Base-by-base conservation (phyloP, 2,888 invertebrate species). In the Drosophila engyochracea region DNA sequence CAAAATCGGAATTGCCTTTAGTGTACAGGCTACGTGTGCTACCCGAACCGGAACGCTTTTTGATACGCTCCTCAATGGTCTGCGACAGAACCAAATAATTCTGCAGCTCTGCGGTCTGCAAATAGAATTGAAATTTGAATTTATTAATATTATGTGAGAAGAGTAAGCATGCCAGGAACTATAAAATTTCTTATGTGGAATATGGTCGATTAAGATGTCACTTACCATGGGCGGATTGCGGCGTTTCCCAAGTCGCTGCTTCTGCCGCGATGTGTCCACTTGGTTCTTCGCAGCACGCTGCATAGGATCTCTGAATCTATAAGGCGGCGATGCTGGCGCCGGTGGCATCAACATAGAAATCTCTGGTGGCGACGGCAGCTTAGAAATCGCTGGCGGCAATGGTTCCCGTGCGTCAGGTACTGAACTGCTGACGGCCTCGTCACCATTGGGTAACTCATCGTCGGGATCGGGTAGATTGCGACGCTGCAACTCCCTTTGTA, bases 401-500 rank as follows among this genome's bases (percentile, higher is more conserved):
- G 33, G 31, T n/a, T 37, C 3, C 1, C 16, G 25, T 14, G 44
- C 16, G n/a, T 6, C 2, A 9, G n/a, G 3, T 7, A 28, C 3
- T 7, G 55, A 19, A 5, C n/a, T 49, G 30, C 39, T 1, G n/a
- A 0, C 9, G 12, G 16, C 53, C 25, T 33, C 57, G 12, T 28
- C 31, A 10, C 28, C 16, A 2, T 9, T 28, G 19, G 35, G 28
- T 4, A 79, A 52, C 5, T 14, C 57, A 1, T 70, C 54, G 1
- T 28, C 47, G 1, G 37, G 55, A 10, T 31, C 37, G 19, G 28
- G 19, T 44, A 81, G 25, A 52, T 82, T 79, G 6, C 92, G 81
- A 0, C 78, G 78, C 39, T 72, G 5, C 9, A 91, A 54, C 62
- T 92, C 91, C 9, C 44, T 31, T 65, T 82, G 63, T 55, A 91